Conservation (phyloP, 2,888 invertebrate genomes). For the Rotaria magnacalcarata region DNA sequence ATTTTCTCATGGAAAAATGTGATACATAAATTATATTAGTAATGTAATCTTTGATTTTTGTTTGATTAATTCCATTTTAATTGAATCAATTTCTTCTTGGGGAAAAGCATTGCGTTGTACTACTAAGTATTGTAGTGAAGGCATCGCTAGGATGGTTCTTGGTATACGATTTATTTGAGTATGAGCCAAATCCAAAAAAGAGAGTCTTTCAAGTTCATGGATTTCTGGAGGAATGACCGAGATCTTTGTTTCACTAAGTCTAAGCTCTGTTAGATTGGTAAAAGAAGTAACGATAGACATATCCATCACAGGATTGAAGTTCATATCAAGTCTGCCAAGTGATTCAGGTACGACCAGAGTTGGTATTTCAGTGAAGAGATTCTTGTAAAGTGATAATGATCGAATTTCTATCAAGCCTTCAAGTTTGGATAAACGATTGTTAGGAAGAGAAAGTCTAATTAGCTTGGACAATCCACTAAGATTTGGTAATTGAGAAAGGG, state of each 20-base stretch:
- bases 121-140: background rate
- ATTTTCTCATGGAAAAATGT: background rate
- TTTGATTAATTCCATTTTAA: background rate
- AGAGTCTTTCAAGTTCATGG: background rate
- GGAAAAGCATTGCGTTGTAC: background rate
- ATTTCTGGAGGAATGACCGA: background rate
- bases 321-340: background rate
- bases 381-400: background rate
- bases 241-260: background rate
- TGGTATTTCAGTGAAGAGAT: background rate
- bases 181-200: background rate
- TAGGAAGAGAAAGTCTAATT: background rate
- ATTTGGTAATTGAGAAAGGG: background rate
- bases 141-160: background rate
- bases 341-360: background rate
- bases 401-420: background rate
- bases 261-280: background rate
- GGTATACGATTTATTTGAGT: constrained; percentile 3
- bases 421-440: background rate
- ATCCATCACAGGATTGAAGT: background rate
- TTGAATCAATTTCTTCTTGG: constrained; percentile 10
- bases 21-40: background rate
- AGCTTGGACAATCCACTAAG: background rate
- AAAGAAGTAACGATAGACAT: background rate
- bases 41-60: background rate